Evolutionary conservation across 2,113 vertebrate species (phyloP).

Genomic region (Silurus glanis): DNA sequence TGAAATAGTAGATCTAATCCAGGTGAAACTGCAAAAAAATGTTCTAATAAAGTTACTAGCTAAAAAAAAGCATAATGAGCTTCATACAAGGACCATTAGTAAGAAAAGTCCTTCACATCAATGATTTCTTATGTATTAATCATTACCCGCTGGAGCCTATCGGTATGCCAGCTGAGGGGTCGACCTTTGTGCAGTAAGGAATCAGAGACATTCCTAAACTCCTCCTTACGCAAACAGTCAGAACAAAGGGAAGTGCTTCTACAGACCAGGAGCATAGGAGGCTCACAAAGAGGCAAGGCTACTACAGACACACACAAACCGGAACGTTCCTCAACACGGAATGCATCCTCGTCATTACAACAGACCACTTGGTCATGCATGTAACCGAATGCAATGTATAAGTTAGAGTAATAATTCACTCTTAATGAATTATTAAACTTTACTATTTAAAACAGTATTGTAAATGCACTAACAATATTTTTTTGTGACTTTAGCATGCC

Average conservation of each 20-base stretch:
- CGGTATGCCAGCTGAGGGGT: conserved; percentile 44
- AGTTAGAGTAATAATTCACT: not conserved
- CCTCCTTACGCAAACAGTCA: conserved; percentile 71
- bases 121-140: conserved; percentile 53
- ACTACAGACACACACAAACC: conserved; percentile 54
- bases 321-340: conserved; percentile 63
- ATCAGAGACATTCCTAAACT: conserved; percentile 56
- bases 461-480: not conserved
- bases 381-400: not conserved
- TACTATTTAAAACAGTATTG: not conserved
- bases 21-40: conserved; percentile 22
- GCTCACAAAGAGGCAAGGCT: conserved; percentile 29
- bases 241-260: conserved; percentile 55
- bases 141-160: conserved; percentile 61
- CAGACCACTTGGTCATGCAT: conserved; percentile 63
- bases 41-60: conserved; percentile 28
- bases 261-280: conserved; percentile 43
- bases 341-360: conserved; percentile 66
- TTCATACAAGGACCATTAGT: conserved; percentile 23
- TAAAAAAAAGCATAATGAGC: conserved; percentile 22
- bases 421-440: not conserved
- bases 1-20: conserved; percentile 15
- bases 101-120: conserved; percentile 33
- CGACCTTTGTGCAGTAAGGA: conserved; percentile 56
- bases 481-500: not conserved